phyloP scores from a whole-genome alignment of 2,888 invertebrate genomes.

The Tipula vernalis region DNA sequence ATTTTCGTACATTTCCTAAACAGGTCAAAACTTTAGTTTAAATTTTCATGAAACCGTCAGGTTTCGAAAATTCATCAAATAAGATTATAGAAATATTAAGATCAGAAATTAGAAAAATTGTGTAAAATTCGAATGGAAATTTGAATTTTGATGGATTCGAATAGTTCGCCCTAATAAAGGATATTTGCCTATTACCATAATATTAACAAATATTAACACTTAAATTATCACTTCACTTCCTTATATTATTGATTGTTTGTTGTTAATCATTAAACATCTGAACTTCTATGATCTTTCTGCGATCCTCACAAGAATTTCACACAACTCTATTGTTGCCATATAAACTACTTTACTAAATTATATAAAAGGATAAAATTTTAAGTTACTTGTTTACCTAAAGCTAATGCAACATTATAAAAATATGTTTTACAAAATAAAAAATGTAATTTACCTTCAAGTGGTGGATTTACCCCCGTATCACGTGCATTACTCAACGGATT shows the following conservation, averaged over 20 bases:
- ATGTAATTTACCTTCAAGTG: constrained; percentile 29
- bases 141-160: too few relatives aligned
- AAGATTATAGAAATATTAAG: too few relatives aligned
- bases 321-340: neutral
- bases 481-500: constrained; percentile 18
- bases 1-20: too few relatives aligned
- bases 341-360: neutral
- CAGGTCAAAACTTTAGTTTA: too few relatives aligned
- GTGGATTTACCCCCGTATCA: constrained; percentile 25
- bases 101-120: too few relatives aligned
- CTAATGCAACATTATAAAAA: too few relatives aligned
- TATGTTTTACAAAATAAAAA: neutral
- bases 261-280: neutral
- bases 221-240: neutral
- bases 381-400: neutral
- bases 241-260: neutral
- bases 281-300: neutral
- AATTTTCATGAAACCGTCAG: too few relatives aligned
- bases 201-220: neutral
- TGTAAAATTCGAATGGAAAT: too few relatives aligned
- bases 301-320: neutral
- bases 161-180: too few relatives aligned
- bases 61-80: too few relatives aligned
- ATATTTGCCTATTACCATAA: too few relatives aligned
- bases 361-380: neutral